Conservation (phyloP, 2,797 vertebrate species). For the Crenichthys baileyi region DNA sequence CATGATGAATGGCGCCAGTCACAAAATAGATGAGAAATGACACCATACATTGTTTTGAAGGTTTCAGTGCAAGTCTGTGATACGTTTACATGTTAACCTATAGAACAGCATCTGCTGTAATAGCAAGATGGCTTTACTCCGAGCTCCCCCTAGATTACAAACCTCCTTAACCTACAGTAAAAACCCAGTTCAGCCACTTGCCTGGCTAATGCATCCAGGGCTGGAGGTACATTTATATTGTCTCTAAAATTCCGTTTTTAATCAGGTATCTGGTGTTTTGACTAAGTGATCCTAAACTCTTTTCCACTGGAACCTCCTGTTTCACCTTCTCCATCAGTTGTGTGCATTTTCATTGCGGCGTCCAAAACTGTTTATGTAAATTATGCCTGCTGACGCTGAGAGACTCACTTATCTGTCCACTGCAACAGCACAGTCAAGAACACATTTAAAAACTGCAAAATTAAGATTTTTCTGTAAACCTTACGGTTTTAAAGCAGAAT, state of each 20-base stretch:
- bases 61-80: conserved; percentile 25
- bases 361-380: too few relatives aligned
- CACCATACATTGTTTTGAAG: conserved; percentile 23
- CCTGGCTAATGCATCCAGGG: not conserved
- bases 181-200: not conserved
- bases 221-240: not conserved
- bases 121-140: not conserved
- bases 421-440: not conserved
- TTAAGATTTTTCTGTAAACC: not conserved
- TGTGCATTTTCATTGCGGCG: too few relatives aligned
- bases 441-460: not conserved
- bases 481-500: not conserved
- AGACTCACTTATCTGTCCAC: not conserved
- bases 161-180: not conserved
- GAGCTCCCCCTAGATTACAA: not conserved
- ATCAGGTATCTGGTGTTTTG: not conserved
- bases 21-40: conserved; percentile 52
- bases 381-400: too few relatives aligned
- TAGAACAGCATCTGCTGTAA: not conserved
- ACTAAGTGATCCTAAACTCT: not conserved
- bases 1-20: conserved; percentile 55
- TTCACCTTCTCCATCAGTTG: not conserved
- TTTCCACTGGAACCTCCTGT: not conserved
- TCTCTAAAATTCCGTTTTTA: not conserved
- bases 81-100: conserved; percentile 7